Percentiles rank a stretch among this genome's conserved stretches.
Conservation (phyloP, 2,888 invertebrate genomes). For the Tenthredo scrophulariae region DNA sequence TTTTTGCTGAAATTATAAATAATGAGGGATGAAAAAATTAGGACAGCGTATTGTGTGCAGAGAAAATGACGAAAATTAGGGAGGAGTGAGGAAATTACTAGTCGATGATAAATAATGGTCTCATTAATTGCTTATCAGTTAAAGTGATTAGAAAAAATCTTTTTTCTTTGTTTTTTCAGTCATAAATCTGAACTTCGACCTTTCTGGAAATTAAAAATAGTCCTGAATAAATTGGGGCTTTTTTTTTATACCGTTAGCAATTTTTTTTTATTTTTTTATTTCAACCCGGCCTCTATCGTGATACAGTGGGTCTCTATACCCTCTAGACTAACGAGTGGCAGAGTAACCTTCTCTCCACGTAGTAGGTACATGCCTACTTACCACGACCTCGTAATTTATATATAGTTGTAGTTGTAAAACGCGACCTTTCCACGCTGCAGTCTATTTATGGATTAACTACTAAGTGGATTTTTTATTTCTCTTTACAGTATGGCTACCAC, state of each 20-base stretch:
- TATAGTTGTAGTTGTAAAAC: background rate
- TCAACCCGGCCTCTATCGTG: background rate
- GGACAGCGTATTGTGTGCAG: too few relatives aligned
- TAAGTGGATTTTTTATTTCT: background rate
- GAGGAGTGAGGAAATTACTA: too few relatives aligned
- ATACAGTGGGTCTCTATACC: background rate
- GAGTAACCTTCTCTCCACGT: background rate
- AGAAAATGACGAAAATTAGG: background rate
- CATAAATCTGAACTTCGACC: too few relatives aligned
- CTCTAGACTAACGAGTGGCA: background rate
- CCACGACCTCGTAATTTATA: conserved; percentile 21
- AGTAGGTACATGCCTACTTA: background rate
- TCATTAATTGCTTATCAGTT: too few relatives aligned
- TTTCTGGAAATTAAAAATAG: too few relatives aligned
- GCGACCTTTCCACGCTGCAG: conserved; percentile 11
- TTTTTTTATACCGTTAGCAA: too few relatives aligned
- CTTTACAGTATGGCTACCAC: background rate
- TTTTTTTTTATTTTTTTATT: too few relatives aligned
- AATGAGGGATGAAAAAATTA: background rate
- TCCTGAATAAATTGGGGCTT: too few relatives aligned
- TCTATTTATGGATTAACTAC: conserved; percentile 22
- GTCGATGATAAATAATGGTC: too few relatives aligned
- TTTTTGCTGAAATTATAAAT: conserved; percentile 83
- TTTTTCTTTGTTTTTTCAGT: too few relatives aligned
- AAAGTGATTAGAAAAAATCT: too few relatives aligned